phyloP scores from a whole-genome alignment of 2,113 vertebrate genomes.

The Colinus virginianus region DNA sequence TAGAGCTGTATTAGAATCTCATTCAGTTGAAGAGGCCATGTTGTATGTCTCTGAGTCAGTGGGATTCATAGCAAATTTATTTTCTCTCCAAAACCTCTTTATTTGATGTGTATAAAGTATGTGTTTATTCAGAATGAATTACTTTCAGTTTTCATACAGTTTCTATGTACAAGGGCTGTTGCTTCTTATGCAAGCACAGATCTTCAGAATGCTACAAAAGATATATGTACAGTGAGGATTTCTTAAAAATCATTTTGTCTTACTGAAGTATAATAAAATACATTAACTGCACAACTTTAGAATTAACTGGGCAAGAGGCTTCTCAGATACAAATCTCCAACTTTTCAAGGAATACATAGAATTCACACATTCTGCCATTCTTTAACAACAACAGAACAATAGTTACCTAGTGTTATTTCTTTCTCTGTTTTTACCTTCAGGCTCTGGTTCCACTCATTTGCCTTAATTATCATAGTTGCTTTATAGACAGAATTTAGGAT shows the following conservation, averaged over 20 bases:
- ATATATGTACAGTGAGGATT: neutral
- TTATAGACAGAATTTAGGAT: neutral
- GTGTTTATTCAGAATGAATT: neutral
- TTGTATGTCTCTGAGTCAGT: neutral
- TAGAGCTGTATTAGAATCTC: neutral
- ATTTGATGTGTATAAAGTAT: neutral
- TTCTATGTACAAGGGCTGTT: neutral
- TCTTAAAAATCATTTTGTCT: neutral
- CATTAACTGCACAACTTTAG: neutral
- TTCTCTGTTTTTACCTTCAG: neutral
- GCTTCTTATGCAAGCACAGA: neutral
- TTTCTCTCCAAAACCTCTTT: rapidly evolving
- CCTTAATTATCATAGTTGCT: neutral
- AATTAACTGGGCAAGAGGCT: neutral
- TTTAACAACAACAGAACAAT: neutral
- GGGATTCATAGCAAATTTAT: neutral
- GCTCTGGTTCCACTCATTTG: neutral
- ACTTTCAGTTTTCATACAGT: neutral
- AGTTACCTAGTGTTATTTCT: neutral
- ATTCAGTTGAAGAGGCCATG: neutral
- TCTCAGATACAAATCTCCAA: neutral
- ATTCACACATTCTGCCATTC: neutral
- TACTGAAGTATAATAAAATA: neutral
- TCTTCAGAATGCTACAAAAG: neutral
- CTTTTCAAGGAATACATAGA: neutral